Base-by-base conservation (phyloP, 2,797 vertebrate species). In the Pantherophis alleghaniensis region DNA sequence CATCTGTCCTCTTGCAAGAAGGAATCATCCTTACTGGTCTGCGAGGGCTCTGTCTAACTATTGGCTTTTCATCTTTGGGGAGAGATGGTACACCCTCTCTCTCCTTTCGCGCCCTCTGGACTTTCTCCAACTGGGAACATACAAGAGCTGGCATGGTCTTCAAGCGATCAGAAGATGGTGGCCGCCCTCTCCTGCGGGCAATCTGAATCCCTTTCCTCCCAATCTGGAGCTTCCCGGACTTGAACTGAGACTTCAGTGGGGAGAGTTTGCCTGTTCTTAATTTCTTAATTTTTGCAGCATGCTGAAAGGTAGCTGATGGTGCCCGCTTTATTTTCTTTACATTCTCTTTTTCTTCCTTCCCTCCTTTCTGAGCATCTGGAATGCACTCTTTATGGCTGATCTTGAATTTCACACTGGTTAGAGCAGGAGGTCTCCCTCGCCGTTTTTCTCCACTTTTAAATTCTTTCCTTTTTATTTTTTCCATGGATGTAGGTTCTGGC, bases 21-120 rank as follows among this genome's bases (percentile, higher is more conserved):
- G 99, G 99, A 92, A 99, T 99, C 16, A 99, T 99, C 96, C 99
- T 97, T 53, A 99, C 99, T 0, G 99, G 99, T 94, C 99, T 98
- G 92, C 99, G 98, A 2, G 99, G 99, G 96, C 99, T 99, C 96
- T 99, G 99, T 91, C 99, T 97, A 94, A 99, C 98, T 22, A 97
- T 97, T 1, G 56, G 66, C 96, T 98, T 98, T 14, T 97, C 97
- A 7, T 98, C 98, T 47, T 97, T 98, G 0, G 97, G 96, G 37
- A 95, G 97, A 9, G 97, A 96, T 0, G 96, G 96, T 0, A 96
- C 97, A 66, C 97, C 97, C 86, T 98, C 98, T 95, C 98, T 98
- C 56, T 98, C 98, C 87, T 98, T 98, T 94, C 98, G 98, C 86
- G 97, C 97, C 96, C 98, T 98, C 93, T 99, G 99, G 89, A 97